Evolutionary conservation across 1,140 invertebrate species (phyloP), one percentile per base, ranked within the genome.

Genomic region (Penaeus indicus): DNA sequence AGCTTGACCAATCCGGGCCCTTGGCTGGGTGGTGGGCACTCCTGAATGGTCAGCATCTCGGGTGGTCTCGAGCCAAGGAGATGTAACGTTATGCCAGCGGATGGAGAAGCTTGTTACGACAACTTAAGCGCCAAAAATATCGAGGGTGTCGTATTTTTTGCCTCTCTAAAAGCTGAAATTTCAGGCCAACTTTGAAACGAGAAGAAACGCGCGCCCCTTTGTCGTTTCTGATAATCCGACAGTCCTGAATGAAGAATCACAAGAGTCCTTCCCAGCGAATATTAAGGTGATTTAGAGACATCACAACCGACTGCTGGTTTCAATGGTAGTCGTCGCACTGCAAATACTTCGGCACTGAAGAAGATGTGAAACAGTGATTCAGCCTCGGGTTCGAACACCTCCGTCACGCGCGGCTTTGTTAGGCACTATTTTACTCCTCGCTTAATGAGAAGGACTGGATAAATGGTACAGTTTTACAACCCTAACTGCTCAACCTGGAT

Each of bases 21-120:
- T 32, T 27, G 27, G n/a, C 27, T 27, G 42, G 72, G 72, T 75
- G 25, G 72, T 75, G 72, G 72, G 72, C 72, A 75, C 18, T 38
- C 27, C 21, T 75, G 72, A 75, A n/a, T 75, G 72, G 72, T 75
- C 72, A 75, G 72, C 72, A 75, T 75, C 72, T 75, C 72, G 72
- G 72, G 72, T 75, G 72, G 72, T 75, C 72, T 38, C 27, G 18
- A 21, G 25, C 27, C 27, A 38, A 38, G 22, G n/a, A 75, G 27
- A 38, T 32, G 72, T 75, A 22, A 75, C 27, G 72, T 75, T 27
- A 75, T 38, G 72, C 72, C 72, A 75, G 27, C 22, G 27, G 27
- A 75, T 13, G 72, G 27, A 38, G 42, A 75, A 27, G n/a, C 72
- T 32, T 32, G 21, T 75, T 75, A 75, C 72, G 72, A 75, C 27